Evolutionary conservation across 1,140 invertebrate genomes (phyloP), one percentile per base, ranked within the genome.

Genomic region (Camponotus pennsylvanicus): DNA sequence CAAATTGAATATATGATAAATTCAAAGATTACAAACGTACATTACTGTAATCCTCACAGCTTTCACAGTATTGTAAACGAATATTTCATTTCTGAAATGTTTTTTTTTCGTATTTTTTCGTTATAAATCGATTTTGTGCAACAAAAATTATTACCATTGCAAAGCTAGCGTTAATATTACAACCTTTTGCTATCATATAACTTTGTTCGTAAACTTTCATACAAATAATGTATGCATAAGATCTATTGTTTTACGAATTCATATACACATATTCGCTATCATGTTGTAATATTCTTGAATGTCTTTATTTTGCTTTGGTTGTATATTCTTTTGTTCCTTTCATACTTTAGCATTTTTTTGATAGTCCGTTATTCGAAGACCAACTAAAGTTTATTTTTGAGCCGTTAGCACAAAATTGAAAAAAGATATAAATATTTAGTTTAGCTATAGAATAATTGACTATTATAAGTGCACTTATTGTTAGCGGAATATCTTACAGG

Each of bases 301-400:
- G 21, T 37, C 49, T 76, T 76, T 21, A 37, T 59, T 59, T 61
- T 5, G 21, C 73, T 37, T 40, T 42, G 73, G 40, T 42, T 61
- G n/a, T 75, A 75, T 59, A 37, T 75, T 59, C 21, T 8, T 4
- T 18, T 52, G 49, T 52, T 52, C 15, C 49, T 52, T 52, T 4
- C 15, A 52, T 52, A 5, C 8, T 76, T 37, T 37, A 79, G 76
- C 61, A 79, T 79, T 79, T 79, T 52, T 7, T 67, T 67, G 6
- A 78, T 67, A 52, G 32, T 79, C 42, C 42, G 63, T 79, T 67
- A 52, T 79, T 66, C 8, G 6, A 79, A 52, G 37, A 37, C 13
- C 15, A 49, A 57, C n/a, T 71, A 42, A 80, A 80, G 32, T 57
- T 80, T 80, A 80, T 80, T 32, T 55, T 80, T 0, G 4, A 57